These are phyloP conservation scores for Cairina moschata DNA, from an alignment of 2,113 vertebrate genomes.

Conservation along the genomic window DNA sequence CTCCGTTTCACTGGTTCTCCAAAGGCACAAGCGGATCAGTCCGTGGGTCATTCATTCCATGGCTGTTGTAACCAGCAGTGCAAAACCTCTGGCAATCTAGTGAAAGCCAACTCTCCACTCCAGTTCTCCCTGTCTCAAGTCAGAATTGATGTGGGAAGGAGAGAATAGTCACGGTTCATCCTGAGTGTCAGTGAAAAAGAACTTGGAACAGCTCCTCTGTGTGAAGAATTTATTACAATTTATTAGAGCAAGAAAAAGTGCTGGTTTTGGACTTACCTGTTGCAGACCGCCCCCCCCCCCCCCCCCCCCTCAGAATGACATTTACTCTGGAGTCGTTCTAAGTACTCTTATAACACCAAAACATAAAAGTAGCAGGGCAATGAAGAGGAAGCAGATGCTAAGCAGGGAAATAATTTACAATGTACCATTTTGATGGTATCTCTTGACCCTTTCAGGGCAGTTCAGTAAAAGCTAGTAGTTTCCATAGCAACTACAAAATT, in stretches of 20 bases:
- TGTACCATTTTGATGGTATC: conserved; percentile 16
- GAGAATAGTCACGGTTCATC: background rate
- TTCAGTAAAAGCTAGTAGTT: conserved; percentile 53
- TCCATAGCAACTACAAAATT: conserved; percentile 60
- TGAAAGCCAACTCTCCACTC: background rate
- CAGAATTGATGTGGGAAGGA: background rate
- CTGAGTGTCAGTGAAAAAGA: background rate
- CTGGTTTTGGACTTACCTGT: background rate
- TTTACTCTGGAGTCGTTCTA: background rate
- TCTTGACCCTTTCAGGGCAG: conserved; percentile 52
- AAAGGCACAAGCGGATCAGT: background rate
- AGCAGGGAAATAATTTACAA: background rate
- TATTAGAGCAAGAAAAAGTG: background rate
- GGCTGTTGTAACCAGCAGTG: background rate
- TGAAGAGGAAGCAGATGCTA: conserved; percentile 50
- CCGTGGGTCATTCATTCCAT: background rate
- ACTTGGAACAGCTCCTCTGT: background rate
- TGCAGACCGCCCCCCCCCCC: background rate
- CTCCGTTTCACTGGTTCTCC: background rate
- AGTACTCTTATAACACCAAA: background rate
- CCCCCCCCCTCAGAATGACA: background rate
- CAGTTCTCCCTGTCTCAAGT: background rate
- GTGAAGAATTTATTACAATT: background rate
- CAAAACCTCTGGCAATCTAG: background rate
- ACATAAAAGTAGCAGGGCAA: background rate